Percentiles rank a stretch among this genome's conserved stretches.
Conservation (phyloP, 2,888 invertebrate species). For the Morpho achilles region DNA sequence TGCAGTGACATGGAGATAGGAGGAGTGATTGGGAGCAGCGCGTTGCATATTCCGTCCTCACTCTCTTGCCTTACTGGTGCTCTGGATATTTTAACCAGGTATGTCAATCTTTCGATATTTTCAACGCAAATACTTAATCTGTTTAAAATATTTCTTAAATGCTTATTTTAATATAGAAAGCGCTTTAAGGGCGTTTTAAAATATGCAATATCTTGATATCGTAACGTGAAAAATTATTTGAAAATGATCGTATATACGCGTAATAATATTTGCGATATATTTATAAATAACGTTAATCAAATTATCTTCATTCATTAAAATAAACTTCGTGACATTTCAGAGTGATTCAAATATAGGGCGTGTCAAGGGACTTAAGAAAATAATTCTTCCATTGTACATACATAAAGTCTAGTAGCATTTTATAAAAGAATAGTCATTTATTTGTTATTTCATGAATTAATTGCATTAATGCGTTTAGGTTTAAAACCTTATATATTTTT, state of each 20-base stretch:
- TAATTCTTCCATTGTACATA: slow-evolving; percentile 10
- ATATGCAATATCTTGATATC: too few relatives aligned
- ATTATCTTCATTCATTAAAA: not conserved
- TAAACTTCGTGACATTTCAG: slow-evolving; percentile 3
- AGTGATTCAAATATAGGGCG: slow-evolving; percentile 16
- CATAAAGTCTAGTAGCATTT: slow-evolving; percentile 5
- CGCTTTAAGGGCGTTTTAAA: not conserved
- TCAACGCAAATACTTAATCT: not conserved
- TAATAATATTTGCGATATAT: too few relatives aligned
- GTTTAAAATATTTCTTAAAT: not conserved
- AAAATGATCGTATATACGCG: too few relatives aligned
- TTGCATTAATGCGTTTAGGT: too few relatives aligned
- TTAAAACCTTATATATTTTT: too few relatives aligned
- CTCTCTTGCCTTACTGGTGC: slow-evolving; percentile 57
- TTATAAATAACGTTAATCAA: too few relatives aligned
- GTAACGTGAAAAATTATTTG: not conserved
- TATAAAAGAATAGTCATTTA: not conserved
- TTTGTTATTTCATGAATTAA: too few relatives aligned
- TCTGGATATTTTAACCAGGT: slow-evolving; percentile 58
- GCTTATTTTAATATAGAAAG: not conserved
- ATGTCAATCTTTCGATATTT: slow-evolving; percentile 32
- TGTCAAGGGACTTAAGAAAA: slow-evolving; percentile 9
- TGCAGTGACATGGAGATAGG: slow-evolving; percentile 76
- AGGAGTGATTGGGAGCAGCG: slow-evolving; percentile 56
- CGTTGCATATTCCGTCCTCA: slow-evolving; percentile 72